Base-by-base conservation (phyloP, 2,888 invertebrate species). In the Ametastegia equiseti region DNA sequence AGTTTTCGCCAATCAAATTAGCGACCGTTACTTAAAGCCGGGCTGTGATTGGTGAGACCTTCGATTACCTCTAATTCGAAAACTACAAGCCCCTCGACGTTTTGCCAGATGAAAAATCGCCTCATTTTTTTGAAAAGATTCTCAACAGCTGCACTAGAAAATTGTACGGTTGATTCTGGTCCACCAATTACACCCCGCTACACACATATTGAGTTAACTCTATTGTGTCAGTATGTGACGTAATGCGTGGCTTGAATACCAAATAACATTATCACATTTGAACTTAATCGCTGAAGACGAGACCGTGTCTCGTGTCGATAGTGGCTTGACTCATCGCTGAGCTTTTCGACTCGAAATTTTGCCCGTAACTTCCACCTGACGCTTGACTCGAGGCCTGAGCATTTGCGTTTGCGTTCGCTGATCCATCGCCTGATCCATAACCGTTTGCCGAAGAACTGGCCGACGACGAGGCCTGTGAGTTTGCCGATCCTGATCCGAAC, bases 321-420 rank as follows among this genome's bases (percentile, higher is more conserved):
- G 80, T 60, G 4, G 89, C 89, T 1, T 85, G 81, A 36, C 87
- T 86, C 39, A 86, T 84, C 0, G 88, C 87, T 0, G 86, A 87
- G 57, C 86, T 86, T 57, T 85, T 86, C n/a, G 87, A 82, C 33
- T 80, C 83, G 39, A 88, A 45, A 42, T 75, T 80, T 6, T 80
- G 82, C n/a, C n/a, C n/a, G n/a, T n/a, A n/a, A n/a, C n/a, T n/a
- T 45, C 81, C 83, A 11, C 36, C 80, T 15, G 50, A 80, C 1
- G 86, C 84, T 39, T 67, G 82, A 60, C 82, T 83, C 6, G 65
- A 67, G 15, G 81, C 81, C 13, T 77, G 57, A 19, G 83, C 82
- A 0, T 81, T 84, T 6, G 89, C 88, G n/a, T 85, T 84, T 5
- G 88, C 88, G 11, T 77, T 85, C 4, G 86, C 86, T 6, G 19